Conservation (phyloP, 1,140 invertebrate species). For the Neomicropteryx cornuta region DNA sequence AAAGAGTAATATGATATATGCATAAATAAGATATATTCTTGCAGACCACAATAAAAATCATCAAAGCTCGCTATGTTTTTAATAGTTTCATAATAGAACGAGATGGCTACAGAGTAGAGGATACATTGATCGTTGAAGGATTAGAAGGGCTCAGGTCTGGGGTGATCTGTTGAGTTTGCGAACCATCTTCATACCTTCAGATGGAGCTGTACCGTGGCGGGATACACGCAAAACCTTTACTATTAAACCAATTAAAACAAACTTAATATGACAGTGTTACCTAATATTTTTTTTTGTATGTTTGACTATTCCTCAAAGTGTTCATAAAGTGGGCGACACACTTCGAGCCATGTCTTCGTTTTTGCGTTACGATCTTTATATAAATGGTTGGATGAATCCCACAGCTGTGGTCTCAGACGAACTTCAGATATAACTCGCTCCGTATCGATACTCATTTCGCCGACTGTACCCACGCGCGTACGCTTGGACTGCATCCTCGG, state of each 20-base stretch:
- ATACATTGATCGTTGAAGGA: neutral
- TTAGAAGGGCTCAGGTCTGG: neutral
- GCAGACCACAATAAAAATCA: constrained; percentile 3
- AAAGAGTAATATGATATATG: neutral
- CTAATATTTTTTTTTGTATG: constrained; percentile 25
- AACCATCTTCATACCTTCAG: constrained; percentile 2
- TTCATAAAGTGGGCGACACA: constrained; percentile 25
- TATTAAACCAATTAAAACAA: constrained; percentile 4
- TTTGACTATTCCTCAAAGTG: constrained; percentile 26
- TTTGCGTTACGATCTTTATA: constrained; percentile 30
- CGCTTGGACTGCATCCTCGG: too few relatives aligned
- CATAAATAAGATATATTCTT: constrained; percentile 1
- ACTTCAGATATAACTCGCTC: constrained; percentile 29
- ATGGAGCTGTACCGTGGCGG: constrained; percentile 2
- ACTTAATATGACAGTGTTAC: constrained; percentile 14
- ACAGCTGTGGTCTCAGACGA: constrained; percentile 27
- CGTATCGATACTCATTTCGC: constrained; percentile 19
- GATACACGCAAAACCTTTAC: constrained; percentile 1
- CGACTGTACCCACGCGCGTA: neutral
- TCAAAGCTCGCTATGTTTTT: neutral
- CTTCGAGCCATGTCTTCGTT: constrained; percentile 28
- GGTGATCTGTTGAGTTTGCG: constrained; percentile 1
- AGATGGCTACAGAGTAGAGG: constrained; percentile 1
- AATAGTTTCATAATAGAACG: neutral
- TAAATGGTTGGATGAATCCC: constrained; percentile 24